A percentile compares a stretch with the other conserved stretches of the same genome.
phyloP scores from a whole-genome alignment of 2,113 vertebrate species.

The Etia nguti region DNA sequence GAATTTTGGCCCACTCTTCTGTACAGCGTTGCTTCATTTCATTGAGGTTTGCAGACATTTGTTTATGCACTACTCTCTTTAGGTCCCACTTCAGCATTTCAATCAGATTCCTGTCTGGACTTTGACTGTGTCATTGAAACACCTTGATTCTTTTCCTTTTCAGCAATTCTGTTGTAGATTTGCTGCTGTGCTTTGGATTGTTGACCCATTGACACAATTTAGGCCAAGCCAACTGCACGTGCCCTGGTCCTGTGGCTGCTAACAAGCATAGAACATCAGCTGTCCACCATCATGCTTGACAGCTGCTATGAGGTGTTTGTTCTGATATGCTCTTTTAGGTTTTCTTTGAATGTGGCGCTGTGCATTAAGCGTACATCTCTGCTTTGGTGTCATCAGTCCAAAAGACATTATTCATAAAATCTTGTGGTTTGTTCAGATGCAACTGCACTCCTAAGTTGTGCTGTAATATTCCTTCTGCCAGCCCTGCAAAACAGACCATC shows the following conservation, averaged over 20 bases:
- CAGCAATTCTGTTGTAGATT: not conserved
- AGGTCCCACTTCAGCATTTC: not conserved
- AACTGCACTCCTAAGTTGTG: not conserved
- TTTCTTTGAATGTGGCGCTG: not conserved
- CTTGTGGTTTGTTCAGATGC: not conserved
- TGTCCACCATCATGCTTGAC: not conserved
- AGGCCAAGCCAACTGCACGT: not conserved
- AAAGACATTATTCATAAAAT: not conserved
- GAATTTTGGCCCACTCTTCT: not conserved
- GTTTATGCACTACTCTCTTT: not conserved
- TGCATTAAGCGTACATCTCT: not conserved
- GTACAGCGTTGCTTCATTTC: not conserved
- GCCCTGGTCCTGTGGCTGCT: not conserved
- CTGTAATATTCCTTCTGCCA: not conserved
- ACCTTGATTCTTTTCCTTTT: not conserved
- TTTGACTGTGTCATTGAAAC: not conserved
- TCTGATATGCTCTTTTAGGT: not conserved
- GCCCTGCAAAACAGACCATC: not conserved
- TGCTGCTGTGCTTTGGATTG: not conserved
- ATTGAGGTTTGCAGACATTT: not conserved
- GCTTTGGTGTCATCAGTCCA: not conserved
- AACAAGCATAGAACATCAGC: not conserved
- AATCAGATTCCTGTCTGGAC: not conserved
- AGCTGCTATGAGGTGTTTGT: not conserved
- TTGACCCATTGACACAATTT: not conserved